Evolutionary conservation across 2,888 invertebrate genomes (phyloP).

Genomic region (Chironomus riparius): DNA sequence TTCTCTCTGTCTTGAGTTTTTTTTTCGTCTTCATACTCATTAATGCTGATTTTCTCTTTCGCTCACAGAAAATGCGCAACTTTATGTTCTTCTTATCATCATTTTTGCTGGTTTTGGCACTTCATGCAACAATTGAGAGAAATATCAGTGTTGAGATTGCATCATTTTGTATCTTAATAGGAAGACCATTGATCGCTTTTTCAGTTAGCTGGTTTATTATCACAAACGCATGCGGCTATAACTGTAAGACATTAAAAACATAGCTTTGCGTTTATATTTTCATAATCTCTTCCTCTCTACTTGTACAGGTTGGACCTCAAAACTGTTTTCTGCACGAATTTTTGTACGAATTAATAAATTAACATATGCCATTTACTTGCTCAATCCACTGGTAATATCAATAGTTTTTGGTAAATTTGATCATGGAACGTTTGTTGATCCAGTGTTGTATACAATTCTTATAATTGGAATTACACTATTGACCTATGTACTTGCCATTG

Average conservation of each 20-base stretch:
- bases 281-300: background rate
- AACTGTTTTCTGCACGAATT: conserved; percentile 35
- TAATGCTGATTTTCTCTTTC: too few relatives aligned
- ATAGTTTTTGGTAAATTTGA: conserved; percentile 42
- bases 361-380: conserved; percentile 50
- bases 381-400: conserved; percentile 49
- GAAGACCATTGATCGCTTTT: conserved; percentile 39
- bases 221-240: conserved; percentile 48
- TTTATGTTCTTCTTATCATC: conserved; percentile 15
- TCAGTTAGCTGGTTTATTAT: conserved; percentile 49
- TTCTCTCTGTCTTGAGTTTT: background rate
- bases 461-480: conserved; percentile 38
- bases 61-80: background rate
- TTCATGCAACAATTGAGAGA: conserved; percentile 15
- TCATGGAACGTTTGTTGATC: conserved; percentile 39
- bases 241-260: conserved; percentile 37
- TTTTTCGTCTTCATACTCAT: too few relatives aligned
- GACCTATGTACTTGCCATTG: conserved; percentile 37
- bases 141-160: conserved; percentile 6
- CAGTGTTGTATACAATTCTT: conserved; percentile 40
- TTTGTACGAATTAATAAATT: conserved; percentile 46
- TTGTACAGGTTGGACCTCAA: conserved; percentile 39
- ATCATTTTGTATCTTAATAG: background rate
- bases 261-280: conserved; percentile 3
- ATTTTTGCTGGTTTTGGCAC: background rate